A percentile compares a stretch with the other conserved stretches of the same genome.
Conservation (phyloP, 2,888 invertebrate species). For the Uropetala carovei region DNA sequence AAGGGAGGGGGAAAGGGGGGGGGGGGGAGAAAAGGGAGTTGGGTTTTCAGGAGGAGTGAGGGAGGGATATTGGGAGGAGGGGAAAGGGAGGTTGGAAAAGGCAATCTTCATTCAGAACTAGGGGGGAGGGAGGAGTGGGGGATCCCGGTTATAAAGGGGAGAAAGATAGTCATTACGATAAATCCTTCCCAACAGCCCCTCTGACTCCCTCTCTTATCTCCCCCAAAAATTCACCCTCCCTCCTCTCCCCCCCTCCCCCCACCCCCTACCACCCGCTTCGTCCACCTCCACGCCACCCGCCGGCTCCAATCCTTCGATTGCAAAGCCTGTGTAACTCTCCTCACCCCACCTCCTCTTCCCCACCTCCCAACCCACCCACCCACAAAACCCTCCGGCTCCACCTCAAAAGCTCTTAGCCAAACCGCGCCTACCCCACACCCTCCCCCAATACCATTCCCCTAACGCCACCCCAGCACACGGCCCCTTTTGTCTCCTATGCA, state of each 20-base stretch:
- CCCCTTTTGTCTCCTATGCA: background rate
- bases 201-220: background rate
- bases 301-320: too few species aligned
- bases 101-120: background rate
- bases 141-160: background rate
- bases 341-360: too few species aligned
- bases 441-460: background rate
- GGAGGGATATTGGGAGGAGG: background rate
- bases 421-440: background rate
- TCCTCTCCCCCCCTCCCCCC: too few species aligned
- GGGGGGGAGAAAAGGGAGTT: too few species aligned
- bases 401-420: conserved; percentile 26
- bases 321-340: too few species aligned
- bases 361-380: too few species aligned
- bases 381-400: background rate
- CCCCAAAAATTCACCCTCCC: background rate
- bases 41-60: too few species aligned
- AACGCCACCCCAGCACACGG: background rate
- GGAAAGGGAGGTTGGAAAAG: background rate
- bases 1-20: too few species aligned
- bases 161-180: conserved; percentile 32
- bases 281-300: too few species aligned
- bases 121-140: too few species aligned
- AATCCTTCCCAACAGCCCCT: conserved; percentile 20
- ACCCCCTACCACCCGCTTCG: too few species aligned